Evolutionary conservation across 2,797 vertebrate species (phyloP).

Genomic region (Acanthiza pusilla): DNA sequence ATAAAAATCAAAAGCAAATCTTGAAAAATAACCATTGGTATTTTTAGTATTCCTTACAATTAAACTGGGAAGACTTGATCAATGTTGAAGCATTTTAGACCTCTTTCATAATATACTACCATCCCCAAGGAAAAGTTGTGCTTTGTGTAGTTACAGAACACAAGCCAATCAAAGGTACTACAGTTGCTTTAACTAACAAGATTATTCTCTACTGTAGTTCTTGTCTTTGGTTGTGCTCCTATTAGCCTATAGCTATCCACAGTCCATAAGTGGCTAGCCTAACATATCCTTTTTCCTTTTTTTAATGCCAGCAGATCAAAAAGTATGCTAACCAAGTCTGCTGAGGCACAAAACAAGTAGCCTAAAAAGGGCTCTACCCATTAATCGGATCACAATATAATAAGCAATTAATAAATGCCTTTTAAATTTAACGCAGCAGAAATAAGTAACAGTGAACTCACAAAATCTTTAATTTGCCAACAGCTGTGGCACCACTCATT

Average conservation of each 20-base stretch:
- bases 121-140: not conserved
- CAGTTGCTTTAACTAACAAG: constrained; percentile 27
- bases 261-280: not conserved
- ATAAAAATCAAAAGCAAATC: not conserved
- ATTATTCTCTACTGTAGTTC: not conserved
- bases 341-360: not conserved
- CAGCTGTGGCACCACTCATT: not conserved
- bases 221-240: not conserved
- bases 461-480: not conserved
- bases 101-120: constrained; percentile 8
- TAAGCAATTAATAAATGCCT: not conserved
- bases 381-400: not conserved
- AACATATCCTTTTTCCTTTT: not conserved
- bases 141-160: constrained; percentile 38
- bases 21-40: not conserved
- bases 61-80: not conserved
- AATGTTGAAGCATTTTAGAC: constrained; percentile 43
- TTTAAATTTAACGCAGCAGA: not conserved
- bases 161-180: not conserved
- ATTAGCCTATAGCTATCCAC: not conserved
- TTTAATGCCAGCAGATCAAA: not conserved
- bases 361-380: not conserved
- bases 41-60: not conserved
- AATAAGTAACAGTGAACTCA: not conserved
- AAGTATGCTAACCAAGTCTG: not conserved